Base-by-base conservation (phyloP, 2,797 vertebrate genomes). In the Crocidura indochinensis region DNA sequence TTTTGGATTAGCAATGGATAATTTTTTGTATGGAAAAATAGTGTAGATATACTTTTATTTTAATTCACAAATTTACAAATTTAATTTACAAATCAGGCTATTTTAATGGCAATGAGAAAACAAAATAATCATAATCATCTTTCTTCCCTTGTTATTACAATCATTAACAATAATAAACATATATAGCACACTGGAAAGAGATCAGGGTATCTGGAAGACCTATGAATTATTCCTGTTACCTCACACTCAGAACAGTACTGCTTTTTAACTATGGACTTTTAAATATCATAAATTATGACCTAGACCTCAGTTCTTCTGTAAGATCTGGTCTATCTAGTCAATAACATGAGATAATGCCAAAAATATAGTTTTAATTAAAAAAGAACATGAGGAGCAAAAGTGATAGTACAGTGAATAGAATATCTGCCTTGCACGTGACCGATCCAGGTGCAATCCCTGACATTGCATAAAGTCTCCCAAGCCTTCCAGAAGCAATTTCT, bases 321-420 rank as follows among this genome's bases (percentile, higher is more conserved):
- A 38, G 64, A 53, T 31, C 47, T n/a, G n/a, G 12, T 62, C 74
- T 74, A 82, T 62, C 74, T 74, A 82, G 49, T 60, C 22, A 92
- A 1, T 68, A 67, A 56, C 26, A 84, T 10, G 26, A 22, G 56
- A 6, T 26, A 84, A 75, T 26, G 10, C 46, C 87, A 68, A 84
- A 68, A 85, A 8, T 20, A 49, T 7, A 44, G 8, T 85, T 87
- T 62, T 69, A 4, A 92, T 46, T 92, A 78, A 87, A 82, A 79
- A 38, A 76, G 11, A 53, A 53, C 15, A 53, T 53, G 51, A 46
- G 24, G 65, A 5, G 38, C 38, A 2, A 38, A 5, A 38, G 38
- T 38, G 38, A 38, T 38, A 38, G 38, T 38, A 38, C 38, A 38
- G 38, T 2, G 38, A 5, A 38, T 38, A 38, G 38, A 38, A 38